Base-by-base conservation (phyloP, 2,888 invertebrate genomes). In the Lithophane socia region DNA sequence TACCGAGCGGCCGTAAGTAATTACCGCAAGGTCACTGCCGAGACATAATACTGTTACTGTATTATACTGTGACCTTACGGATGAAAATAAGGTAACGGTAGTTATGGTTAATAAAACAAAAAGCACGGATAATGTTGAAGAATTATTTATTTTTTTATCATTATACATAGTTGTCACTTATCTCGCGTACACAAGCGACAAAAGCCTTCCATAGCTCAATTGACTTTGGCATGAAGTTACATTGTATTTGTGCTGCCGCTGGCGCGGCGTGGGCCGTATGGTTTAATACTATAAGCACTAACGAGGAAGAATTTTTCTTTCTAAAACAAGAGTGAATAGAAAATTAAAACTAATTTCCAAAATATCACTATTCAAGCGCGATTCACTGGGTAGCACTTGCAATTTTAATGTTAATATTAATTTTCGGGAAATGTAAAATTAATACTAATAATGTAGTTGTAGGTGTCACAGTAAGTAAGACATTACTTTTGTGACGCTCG, bases 151-250 rank as follows among this genome's bases (percentile, higher is more conserved):
- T 94, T 95, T 80, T 94, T 94, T 93, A 94, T 94, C 93, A 95
- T 94, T 94, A 93, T 92, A 95, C 93, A 96, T 95, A 94, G 92
- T 95, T 95, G 96, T 96, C 96, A 95, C 96, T 95, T 96, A 96
- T 94, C 90, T 93, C 92, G 94, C 93, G 94, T 94, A 96, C 94
- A 96, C 94, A 96, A 96, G 96, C 96, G 96, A 94, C 94, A 91
- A 91, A 96, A 96, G 95, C 96, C 93, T 93, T 96, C 92, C 94
- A 94, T 95, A 96, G 95, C 96, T 96, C 96, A 96, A 96, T 96
- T 96, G 96, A 96, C 96, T 96, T 96, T 96, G 96, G 96, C 96
- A 96, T 96, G 94, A 94, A 95, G 92, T 95, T 93, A 95, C 94
- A 95, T 92, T 90, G 92, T 93, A 92, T 96, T 95, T 96, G 96